Evolutionary conservation across 53 echinoderm and acorn worm genomes (phyloP), one percentile per base, ranked within the genome.

Genomic region (Stichopus horrens): DNA sequence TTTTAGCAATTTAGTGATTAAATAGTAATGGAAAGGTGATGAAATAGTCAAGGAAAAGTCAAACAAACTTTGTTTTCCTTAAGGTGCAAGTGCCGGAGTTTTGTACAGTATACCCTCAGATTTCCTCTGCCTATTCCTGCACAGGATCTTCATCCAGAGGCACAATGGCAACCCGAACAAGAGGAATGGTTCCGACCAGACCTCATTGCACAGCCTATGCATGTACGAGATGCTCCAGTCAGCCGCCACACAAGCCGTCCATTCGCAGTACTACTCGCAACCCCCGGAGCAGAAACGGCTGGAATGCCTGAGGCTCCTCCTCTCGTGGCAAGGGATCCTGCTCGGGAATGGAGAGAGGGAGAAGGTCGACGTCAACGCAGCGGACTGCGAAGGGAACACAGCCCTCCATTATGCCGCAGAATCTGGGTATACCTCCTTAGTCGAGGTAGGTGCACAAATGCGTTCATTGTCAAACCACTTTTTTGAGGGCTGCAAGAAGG

Each of bases 91-190:
- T 1, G 37, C 37, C 37, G 1, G 0, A 37, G 37, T 37, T 37
- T 37, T 37, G 37, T 37, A 37, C 37, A 37, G 37, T 37, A 2
- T 37, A 37, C 37, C 37, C 37, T 37, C 37, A 37, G 37, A 37
- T 37, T 37, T 37, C 37, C 37, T 37, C 37, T 37, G 37, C 37
- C 37, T 0, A 37, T 37, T 37, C 37, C 37, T 2, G 8, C 8
- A 20, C 77, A 95, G 95, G 52, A 58, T 88, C 23, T 91, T 93
- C 68, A 91, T 95, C 7, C 94, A 94, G 86, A 91, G 93, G 73
- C 95, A 95, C 83, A 89, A 75, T 75, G 98, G 95, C 4, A 98
- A 94, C 83, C 98, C 98, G 14, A 98, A 96, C 90, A 98, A 98
- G 58, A 90, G 95, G 57, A 98, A 98, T 88, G 76, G 74, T n/a